phyloP scores from a whole-genome alignment of 2,888 invertebrate genomes.

The Asteroscopus sphinx region DNA sequence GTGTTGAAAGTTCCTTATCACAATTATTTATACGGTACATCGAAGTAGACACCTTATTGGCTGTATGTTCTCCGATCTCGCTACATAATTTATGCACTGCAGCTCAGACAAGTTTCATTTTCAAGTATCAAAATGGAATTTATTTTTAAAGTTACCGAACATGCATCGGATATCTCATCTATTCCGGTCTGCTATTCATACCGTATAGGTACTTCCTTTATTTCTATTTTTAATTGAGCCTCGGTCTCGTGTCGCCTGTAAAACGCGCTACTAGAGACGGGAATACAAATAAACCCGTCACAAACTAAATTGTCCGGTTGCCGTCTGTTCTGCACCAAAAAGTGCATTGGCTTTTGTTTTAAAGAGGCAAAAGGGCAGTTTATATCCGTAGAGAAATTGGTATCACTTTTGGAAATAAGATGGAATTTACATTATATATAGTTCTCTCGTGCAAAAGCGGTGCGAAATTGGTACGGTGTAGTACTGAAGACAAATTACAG shows the following conservation, averaged over 20 bases:
- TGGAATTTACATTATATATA: background rate
- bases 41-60: background rate
- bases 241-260: slow-evolving; percentile 73
- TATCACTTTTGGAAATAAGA: background rate
- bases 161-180: slow-evolving; percentile 73
- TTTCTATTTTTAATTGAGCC: slow-evolving; percentile 77
- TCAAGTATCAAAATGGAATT: slow-evolving; percentile 49
- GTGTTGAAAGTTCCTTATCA: background rate
- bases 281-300: slow-evolving; percentile 70
- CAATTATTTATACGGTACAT: background rate
- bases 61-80: slow-evolving; percentile 1
- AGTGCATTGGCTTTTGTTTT: slow-evolving; percentile 7
- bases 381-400: background rate
- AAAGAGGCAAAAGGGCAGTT: background rate
- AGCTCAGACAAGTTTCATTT: slow-evolving; percentile 24
- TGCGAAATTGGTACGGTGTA: background rate
- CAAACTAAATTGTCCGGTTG: slow-evolving; percentile 56
- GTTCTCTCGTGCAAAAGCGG: background rate
- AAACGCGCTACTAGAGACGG: slow-evolving; percentile 67
- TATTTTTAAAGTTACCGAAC: slow-evolving; percentile 60
- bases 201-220: slow-evolving; percentile 74
- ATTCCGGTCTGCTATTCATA: slow-evolving; percentile 80
- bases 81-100: slow-evolving; percentile 20
- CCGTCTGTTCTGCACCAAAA: slow-evolving; percentile 31
- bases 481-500: background rate